Conservation (phyloP, 2,888 invertebrate species). For the Onthophagus sagittarius region DNA sequence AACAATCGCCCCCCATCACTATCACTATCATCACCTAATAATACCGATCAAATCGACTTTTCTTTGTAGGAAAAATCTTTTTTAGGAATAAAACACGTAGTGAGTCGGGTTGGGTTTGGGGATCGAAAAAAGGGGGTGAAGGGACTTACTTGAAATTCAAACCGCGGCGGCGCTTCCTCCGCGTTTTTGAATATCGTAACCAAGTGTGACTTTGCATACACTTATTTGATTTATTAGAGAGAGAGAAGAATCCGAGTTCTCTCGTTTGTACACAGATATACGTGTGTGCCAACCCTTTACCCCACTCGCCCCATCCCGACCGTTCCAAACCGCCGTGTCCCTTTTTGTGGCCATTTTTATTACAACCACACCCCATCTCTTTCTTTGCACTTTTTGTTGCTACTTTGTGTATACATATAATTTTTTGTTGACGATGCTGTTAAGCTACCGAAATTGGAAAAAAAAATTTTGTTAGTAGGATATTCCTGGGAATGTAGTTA, state of each 20-base stretch:
- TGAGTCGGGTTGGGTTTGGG: background rate
- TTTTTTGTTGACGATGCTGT: no score
- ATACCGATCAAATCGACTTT: no score
- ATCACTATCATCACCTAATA: no score
- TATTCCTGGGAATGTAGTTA: no score
- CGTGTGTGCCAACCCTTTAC: background rate
- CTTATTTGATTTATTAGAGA: constrained; percentile 48
- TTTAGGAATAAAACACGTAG: no score
- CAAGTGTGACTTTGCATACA: constrained; percentile 45
- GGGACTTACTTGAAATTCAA: constrained; percentile 44
- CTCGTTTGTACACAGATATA: background rate
- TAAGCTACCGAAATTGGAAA: no score
- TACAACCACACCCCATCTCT: background rate
- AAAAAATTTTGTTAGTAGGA: no score
- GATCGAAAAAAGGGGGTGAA: background rate
- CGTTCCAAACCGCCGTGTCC: background rate
- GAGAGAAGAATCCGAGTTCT: constrained; percentile 8
- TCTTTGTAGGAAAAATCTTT: no score
- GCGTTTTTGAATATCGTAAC: constrained; percentile 43
- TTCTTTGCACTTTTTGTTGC: background rate
- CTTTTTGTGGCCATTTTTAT: background rate
- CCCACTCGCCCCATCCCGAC: background rate
- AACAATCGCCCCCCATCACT: background rate
- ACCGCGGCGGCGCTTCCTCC: constrained; percentile 41
- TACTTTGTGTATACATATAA: background rate